Conservation (phyloP, 2,888 invertebrate genomes). For the Xanthia icteritia region DNA sequence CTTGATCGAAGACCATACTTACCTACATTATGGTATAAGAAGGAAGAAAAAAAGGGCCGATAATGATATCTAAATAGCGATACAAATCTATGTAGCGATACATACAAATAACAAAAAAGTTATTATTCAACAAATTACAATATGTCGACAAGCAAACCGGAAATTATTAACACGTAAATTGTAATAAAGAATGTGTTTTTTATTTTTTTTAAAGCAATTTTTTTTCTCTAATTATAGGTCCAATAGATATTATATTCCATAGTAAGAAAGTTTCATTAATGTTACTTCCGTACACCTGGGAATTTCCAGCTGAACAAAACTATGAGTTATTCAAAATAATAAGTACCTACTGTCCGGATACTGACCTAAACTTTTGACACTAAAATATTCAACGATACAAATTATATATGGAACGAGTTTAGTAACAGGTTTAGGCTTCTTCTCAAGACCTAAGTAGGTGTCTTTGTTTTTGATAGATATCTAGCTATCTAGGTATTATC, state of each 20-base stretch:
- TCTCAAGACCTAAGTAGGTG: neutral
- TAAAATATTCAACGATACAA: constrained; percentile 27
- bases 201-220: no score
- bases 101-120: neutral
- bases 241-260: neutral
- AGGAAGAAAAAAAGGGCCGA: neutral
- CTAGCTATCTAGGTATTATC: neutral
- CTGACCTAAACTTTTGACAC: constrained; percentile 5
- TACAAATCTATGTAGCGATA: no score
- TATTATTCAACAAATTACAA: neutral
- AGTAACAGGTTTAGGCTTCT: neutral
- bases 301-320: constrained; percentile 38
- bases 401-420: neutral
- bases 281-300: constrained; percentile 22
- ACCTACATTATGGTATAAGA: no score
- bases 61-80: no score
- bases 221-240: neutral
- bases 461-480: no score
- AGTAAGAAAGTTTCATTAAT: neutral
- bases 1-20: neutral
- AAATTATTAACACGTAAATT: no score
- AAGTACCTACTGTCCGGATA: neutral
- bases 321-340: constrained; percentile 23
- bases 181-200: neutral
- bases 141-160: no score